Base-by-base conservation (phyloP, 2,113 vertebrate genomes). In the Neolamprologus sp. region DNA sequence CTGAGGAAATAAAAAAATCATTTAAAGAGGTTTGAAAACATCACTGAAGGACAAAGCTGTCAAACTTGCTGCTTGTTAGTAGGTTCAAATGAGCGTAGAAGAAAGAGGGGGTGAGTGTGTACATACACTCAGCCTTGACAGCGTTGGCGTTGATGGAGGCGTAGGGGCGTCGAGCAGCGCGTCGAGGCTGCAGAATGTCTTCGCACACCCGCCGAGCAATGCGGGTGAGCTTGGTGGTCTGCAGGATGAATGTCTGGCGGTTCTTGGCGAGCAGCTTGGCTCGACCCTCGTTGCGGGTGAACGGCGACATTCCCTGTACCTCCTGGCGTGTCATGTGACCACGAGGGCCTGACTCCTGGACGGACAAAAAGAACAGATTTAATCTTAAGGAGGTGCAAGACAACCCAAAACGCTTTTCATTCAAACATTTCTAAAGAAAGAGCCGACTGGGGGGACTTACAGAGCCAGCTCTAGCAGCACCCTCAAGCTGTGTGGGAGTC, bases 91-190 rank as follows among this genome's bases (percentile, higher is more conserved):
- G 68, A 73, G 68, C 21, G 0, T 45, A 47, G 40, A 73, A 1
- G 40, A 45, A 73, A 1, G 71, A 47, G 6, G 0, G 40, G 3
- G 1, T 19, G 16, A 42, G 78, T 0, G 0, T 65, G 51, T 8
- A 86, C 98, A 83, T 92, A 99, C 98, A 99, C 96, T 99, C 98
- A 1, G 98, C 98, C 92, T 98, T 98, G 92, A 99, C 98, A 5
- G 98, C 97, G 6, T 98, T 98, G 92, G 98, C 96, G 7, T 99
- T 99, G 94, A 99, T 98, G n/a, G 98, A 98, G 6, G 98, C 97
- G 1, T 99, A 99, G 17, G 98, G 98, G 4, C 98, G 95, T 1
- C 98, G 97, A 2, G 98, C 98, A 0, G 98, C 98, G 0, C 98
- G 96, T 3, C 97, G 97, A 0, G 98, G 98, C 95, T 98, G 98